Evolutionary conservation across 2,113 vertebrate species (phyloP), one percentile per base, ranked within the genome.

Genomic region (Apodemus speciosus): DNA sequence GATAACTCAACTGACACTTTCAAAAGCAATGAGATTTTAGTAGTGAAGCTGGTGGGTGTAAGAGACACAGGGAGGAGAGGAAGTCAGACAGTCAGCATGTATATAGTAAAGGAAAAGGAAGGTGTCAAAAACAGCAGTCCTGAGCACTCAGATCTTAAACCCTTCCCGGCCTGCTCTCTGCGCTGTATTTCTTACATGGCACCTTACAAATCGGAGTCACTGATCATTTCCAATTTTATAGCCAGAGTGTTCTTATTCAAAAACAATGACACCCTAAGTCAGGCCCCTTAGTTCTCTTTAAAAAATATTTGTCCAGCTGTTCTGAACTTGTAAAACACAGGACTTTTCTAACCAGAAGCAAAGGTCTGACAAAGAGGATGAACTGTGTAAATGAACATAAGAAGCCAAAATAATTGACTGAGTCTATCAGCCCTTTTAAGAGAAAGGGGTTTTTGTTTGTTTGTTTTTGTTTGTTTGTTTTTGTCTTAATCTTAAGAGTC

Each of bases 21-120:
- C 96, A 97, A 97, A 97, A 97, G 96, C 94, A 97, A 93, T 96
- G 93, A 95, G 96, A 97, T 96, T 96, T 96, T 93, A 85, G 0
- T 69, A 96, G 84, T 96, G 95, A 88, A 96, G 96, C 90, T 96
- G 69, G 25, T 93, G 90, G 90, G 51, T 95, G 92, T 62, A 89
- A 95, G 49, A 87, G 16, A 62, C 6, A 95, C 2, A 13, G 75
- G 91, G 40, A 95, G 16, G 85, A 95, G 53, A 93, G 91, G 96
- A 71, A 95, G 92, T 88, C 76, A 96, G 49, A 94, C 21, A 35
- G 94, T 90, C 79, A 97, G 69, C 89, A 95, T 16, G 89, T 91
- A 80, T 92, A 88, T 66, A 72, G 95, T 90, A 88, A 93, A 95
- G 85, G 43, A 72, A 95, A 75, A 97, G 56, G 21, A 83, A 2